These are phyloP conservation scores for Eupeodes corollae DNA, from an alignment of 1,140 invertebrate genomes.

Conservation along the genomic window DNA sequence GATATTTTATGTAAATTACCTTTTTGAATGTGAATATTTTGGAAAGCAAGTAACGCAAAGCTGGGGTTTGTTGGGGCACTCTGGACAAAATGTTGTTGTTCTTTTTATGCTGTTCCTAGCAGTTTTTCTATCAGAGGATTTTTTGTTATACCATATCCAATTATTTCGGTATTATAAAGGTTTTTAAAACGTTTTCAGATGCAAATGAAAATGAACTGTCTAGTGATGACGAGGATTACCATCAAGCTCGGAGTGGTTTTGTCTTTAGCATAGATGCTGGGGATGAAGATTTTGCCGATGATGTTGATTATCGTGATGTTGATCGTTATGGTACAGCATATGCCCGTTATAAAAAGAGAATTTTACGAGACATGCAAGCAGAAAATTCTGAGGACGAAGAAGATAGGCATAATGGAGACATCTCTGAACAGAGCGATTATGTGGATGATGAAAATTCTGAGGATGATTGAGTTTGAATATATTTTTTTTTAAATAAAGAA, in stretches of 20 bases:
- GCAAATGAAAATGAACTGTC: constrained; percentile 22
- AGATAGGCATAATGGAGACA: constrained; percentile 23
- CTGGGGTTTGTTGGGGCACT: no score
- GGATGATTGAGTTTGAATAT: no score
- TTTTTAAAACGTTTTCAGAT: no score
- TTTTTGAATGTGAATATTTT: no score
- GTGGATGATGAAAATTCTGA: no score
- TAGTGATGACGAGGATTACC: constrained; percentile 37
- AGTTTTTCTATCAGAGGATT: no score
- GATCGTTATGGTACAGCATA: constrained; percentile 42
- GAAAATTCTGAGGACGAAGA: constrained; percentile 38
- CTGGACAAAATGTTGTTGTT: no score
- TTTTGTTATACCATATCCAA: not conserved
- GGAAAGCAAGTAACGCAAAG: no score
- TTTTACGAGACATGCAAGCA: constrained; percentile 24
- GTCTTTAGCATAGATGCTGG: constrained; percentile 35
- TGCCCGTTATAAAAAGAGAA: constrained; percentile 43
- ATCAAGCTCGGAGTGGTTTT: constrained; percentile 29
- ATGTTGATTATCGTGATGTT: constrained; percentile 40
- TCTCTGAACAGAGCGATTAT: constrained; percentile 23
- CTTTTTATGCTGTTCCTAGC: no score
- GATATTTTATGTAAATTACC: no score
- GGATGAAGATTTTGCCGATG: constrained; percentile 37
- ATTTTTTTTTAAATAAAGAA: no score
- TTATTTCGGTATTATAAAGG: no score